Percentiles rank a stretch among this genome's conserved stretches.
These are phyloP conservation scores for Thyatira batis DNA, from an alignment of 2,888 invertebrate genomes.

Conservation along the genomic window DNA sequence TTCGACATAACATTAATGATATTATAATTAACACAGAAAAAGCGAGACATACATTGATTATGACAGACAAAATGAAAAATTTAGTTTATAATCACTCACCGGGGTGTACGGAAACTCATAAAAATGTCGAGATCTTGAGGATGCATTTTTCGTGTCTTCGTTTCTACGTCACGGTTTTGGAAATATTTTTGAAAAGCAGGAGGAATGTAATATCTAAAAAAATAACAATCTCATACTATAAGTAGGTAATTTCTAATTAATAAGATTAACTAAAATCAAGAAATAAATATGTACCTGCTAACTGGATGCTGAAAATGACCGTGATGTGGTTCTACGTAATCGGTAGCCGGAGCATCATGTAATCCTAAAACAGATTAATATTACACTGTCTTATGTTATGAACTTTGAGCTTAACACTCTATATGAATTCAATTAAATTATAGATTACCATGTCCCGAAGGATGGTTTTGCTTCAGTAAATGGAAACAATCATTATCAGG, in stretches of 20 bases:
- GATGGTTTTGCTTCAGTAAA: slow-evolving; percentile 54
- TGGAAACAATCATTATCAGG: slow-evolving; percentile 57
- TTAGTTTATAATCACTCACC: slow-evolving; percentile 41
- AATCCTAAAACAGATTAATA: slow-evolving; percentile 33
- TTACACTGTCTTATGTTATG: background rate
- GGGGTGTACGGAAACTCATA: slow-evolving; percentile 46
- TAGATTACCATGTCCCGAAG: slow-evolving; percentile 46
- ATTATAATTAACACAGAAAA: too few relatives aligned
- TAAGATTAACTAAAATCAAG: too few relatives aligned
- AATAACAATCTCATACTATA: slow-evolving; percentile 1
- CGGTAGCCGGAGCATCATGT: slow-evolving; percentile 34
- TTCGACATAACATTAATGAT: too few relatives aligned
- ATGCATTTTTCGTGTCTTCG: slow-evolving; percentile 45
- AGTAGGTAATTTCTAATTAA: too few relatives aligned
- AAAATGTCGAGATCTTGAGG: slow-evolving; percentile 68
- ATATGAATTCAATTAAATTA: slow-evolving; percentile 6
- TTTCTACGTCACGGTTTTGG: slow-evolving; percentile 43
- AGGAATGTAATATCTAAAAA: slow-evolving; percentile 36
- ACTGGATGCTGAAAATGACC: slow-evolving; percentile 24
- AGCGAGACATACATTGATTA: background rate
- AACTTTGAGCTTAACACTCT: slow-evolving; percentile 3
- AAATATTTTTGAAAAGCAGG: slow-evolving; percentile 28
- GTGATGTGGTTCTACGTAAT: slow-evolving; percentile 29
- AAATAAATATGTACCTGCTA: slow-evolving; percentile 33
- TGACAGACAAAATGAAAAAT: slow-evolving; percentile 2